Percentiles rank a stretch among this genome's conserved stretches.
phyloP scores from a whole-genome alignment of 2,797 vertebrate genomes.

The Phataginus tetradactyla region DNA sequence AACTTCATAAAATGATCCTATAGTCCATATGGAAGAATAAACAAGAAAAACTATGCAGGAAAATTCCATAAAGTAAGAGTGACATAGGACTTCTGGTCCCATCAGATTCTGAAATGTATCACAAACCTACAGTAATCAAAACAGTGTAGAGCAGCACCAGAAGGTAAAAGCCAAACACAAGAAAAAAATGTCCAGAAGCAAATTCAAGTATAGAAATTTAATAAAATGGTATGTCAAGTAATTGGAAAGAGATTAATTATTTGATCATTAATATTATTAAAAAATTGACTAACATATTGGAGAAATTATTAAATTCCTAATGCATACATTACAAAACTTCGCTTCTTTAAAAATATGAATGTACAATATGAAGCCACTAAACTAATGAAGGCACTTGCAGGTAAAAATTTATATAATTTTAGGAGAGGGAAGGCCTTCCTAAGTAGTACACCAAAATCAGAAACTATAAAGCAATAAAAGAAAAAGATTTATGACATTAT shows the following conservation, averaged over 20 bases:
- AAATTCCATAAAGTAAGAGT: background rate
- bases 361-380: constrained; percentile 13
- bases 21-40: background rate
- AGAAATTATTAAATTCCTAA: background rate
- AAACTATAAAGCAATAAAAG: background rate
- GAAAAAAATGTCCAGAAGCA: background rate
- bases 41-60: background rate
- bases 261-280: background rate
- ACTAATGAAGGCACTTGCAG: background rate
- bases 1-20: background rate
- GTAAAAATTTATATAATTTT: background rate
- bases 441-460: background rate
- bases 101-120: background rate
- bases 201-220: background rate
- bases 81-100: background rate
- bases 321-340: background rate
- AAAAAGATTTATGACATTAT: background rate
- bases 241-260: background rate
- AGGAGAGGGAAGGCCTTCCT: background rate
- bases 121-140: background rate
- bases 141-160: background rate
- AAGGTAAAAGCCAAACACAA: background rate
- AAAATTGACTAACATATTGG: background rate
- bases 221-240: background rate
- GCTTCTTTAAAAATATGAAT: constrained; percentile 6